Percentiles rank a stretch among this genome's conserved stretches.
phyloP scores from a whole-genome alignment of 92 coral and sea anemone genomes.

The Plumapathes pennacea region DNA sequence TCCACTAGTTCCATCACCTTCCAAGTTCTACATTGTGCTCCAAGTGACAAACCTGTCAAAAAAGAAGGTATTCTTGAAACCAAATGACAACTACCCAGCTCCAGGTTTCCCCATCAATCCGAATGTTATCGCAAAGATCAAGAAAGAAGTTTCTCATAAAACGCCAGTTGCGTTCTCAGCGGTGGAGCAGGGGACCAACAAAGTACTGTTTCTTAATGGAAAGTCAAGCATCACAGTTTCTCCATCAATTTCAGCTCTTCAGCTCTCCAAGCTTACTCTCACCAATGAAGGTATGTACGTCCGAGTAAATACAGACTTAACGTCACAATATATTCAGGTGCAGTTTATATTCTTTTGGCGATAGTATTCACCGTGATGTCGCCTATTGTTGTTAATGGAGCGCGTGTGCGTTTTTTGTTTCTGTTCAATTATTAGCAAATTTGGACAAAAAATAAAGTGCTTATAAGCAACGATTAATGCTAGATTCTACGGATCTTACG shows the following conservation, averaged over 20 bases:
- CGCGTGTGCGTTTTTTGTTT: too few species aligned
- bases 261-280: slow-evolving; percentile 42
- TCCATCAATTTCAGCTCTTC: slow-evolving; percentile 63
- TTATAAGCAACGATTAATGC: too few species aligned
- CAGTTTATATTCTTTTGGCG: too few species aligned
- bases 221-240: slow-evolving; percentile 20
- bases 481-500: too few species aligned
- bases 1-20: slow-evolving; percentile 10
- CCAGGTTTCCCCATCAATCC: slow-evolving; percentile 59
- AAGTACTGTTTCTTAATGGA: slow-evolving; percentile 52
- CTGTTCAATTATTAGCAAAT: too few species aligned
- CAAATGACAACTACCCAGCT: slow-evolving; percentile 65
- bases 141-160: slow-evolving; percentile 68
- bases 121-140: slow-evolving; percentile 61
- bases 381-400: too few species aligned
- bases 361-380: too few species aligned
- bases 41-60: slow-evolving; percentile 61
- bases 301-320: background rate
- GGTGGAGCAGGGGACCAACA: slow-evolving; percentile 10
- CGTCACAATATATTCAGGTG: background rate
- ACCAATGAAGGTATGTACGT: slow-evolving; percentile 52
- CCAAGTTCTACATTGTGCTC: slow-evolving; percentile 73
- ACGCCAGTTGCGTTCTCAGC: slow-evolving; percentile 61
- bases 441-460: too few species aligned
- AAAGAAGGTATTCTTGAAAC: slow-evolving; percentile 26